These are phyloP conservation scores for Pygocentrus nattereri DNA, from an alignment of 2,797 vertebrate species.

Conservation along the genomic window DNA sequence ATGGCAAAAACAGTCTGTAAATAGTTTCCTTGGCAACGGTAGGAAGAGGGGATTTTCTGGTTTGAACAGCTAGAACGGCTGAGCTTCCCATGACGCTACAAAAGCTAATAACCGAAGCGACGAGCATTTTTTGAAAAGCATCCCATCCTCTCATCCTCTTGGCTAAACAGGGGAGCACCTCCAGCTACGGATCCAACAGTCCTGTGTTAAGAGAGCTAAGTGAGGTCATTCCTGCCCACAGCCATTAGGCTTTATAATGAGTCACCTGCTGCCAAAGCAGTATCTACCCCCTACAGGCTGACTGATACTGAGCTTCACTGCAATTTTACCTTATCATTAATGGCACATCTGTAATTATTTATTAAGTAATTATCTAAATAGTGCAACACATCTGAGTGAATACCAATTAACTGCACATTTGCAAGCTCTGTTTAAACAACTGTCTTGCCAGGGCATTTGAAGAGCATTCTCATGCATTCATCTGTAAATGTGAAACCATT, in stretches of 20 bases:
- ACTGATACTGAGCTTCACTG: neutral
- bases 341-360: neutral
- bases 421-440: too few species aligned
- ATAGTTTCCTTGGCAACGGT: slow-evolving; percentile 71
- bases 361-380: neutral
- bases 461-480: too few species aligned
- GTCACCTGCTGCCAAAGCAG: neutral
- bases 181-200: neutral
- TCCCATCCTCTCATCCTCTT: neutral
- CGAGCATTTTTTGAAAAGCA: slow-evolving; percentile 29
- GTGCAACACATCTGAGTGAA: neutral
- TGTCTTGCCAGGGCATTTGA: too few species aligned
- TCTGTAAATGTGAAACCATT: too few species aligned
- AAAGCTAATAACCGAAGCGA: slow-evolving; percentile 52
- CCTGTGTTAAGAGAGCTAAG: neutral
- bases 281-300: neutral
- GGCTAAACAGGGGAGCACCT: neutral
- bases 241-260: neutral
- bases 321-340: neutral
- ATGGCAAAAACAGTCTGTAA: slow-evolving; percentile 56
- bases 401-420: neutral
- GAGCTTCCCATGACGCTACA: slow-evolving; percentile 52
- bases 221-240: neutral
- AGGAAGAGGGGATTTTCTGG: slow-evolving; percentile 62
- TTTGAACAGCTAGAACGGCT: slow-evolving; percentile 62